Base-by-base conservation (phyloP, 2,888 invertebrate genomes). In the Melanargia galathea region DNA sequence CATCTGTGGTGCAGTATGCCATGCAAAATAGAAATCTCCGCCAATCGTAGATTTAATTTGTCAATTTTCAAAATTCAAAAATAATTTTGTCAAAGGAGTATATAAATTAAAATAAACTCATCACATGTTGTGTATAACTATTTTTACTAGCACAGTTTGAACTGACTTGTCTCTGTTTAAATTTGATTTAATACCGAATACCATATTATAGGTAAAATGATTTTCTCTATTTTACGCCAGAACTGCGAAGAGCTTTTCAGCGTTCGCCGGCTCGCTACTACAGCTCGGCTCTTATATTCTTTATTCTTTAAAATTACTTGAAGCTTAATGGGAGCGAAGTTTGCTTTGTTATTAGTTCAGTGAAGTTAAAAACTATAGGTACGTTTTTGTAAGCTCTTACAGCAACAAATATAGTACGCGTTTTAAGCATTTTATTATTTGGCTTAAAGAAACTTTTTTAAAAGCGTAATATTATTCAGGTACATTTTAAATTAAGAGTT, bases 271-370 rank as follows among this genome's bases (percentile, higher is more conserved):
- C 7, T 2, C 51, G 8, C n/a, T 6, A 26, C 43, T 52, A n/a
- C 1, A 18, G 16, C 57, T 35, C 52, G 54, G 43, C 64, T 60
- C 60, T 58, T 24, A 64, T 59, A 59, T 65, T 62, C 62, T 65
- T 59, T 62, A 65, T 59, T 49, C 59, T 59, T 62, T 54, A 56
- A 63, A 65, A 63, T 65, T 63, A 59, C 54, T 45, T 24, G 30
- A 16, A 57, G 18, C 54, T 55, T 65, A 65, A 62, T 60, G 59
- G 30, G 26, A 20, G 56, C 54, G 26, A 62, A 65, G 62, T 56
- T 56, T 49, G 48, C 38, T 55, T 65, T 65, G 49, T 65, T 65
- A 59, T 65, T 62, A 62, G 48, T 62, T 55, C 49, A 62, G 59
- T 59, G 59, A 43, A 62, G 46, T 52, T 54, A 26, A 55, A 26